A percentile compares a stretch with the other conserved stretches of the same genome.
Conservation (phyloP, 2,797 vertebrate species). For the Nannoperca australis region DNA sequence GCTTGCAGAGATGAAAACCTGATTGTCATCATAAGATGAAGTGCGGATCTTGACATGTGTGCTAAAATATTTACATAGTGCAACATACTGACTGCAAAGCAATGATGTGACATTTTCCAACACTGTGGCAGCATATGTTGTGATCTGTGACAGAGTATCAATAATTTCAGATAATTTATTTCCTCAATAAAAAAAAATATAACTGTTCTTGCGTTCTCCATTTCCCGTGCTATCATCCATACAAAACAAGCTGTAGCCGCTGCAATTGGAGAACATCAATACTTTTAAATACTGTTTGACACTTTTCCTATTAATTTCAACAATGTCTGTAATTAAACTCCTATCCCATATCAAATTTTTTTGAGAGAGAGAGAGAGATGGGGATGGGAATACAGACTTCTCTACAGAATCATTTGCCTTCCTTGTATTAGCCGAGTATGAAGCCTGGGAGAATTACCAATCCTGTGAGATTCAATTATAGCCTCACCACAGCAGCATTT, state of each 20-base stretch:
- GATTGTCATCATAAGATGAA: slow-evolving; percentile 59
- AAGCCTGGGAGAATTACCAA: slow-evolving; percentile 80
- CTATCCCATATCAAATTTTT: slow-evolving; percentile 68
- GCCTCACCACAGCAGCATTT: slow-evolving; percentile 75
- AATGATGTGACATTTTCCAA: slow-evolving; percentile 43
- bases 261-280: slow-evolving; percentile 61
- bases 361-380: slow-evolving; percentile 50
- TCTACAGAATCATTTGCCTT: slow-evolving; percentile 73
- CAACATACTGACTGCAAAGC: slow-evolving; percentile 37
- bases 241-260: slow-evolving; percentile 51
- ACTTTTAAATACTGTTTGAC: slow-evolving; percentile 72
- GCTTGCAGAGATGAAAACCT: slow-evolving; percentile 54
- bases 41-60: slow-evolving; percentile 59
- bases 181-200: slow-evolving; percentile 11
- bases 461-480: slow-evolving; percentile 84
- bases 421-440: slow-evolving; percentile 77
- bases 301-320: slow-evolving; percentile 81
- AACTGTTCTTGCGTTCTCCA: slow-evolving; percentile 18
- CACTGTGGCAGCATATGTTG: slow-evolving; percentile 34
- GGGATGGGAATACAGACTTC: slow-evolving; percentile 74
- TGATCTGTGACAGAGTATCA: slow-evolving; percentile 12
- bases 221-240: slow-evolving; percentile 27
- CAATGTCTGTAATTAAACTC: slow-evolving; percentile 81
- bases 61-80: slow-evolving; percentile 69
- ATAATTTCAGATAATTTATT: slow-evolving; percentile 36